A percentile compares a stretch with the other conserved stretches of the same genome.
These are phyloP conservation scores for Cariama cristata DNA, from an alignment of 2,113 vertebrate species.

Conservation along the genomic window DNA sequence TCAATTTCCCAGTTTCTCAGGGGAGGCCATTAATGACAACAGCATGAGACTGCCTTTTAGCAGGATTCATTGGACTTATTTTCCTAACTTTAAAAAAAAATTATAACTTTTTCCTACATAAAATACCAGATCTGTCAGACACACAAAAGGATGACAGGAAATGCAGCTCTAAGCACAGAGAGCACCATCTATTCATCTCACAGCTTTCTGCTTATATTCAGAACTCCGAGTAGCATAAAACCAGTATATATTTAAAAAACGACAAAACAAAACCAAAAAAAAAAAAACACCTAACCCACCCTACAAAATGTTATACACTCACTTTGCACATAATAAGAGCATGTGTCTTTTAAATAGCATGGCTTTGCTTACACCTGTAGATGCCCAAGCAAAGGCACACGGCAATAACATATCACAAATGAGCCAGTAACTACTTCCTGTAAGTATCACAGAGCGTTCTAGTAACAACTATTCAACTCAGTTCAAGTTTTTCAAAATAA, in stretches of 20 bases:
- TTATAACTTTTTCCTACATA: neutral
- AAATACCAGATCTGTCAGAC: conserved; percentile 7
- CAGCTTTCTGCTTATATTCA: neutral
- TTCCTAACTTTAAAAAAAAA: conserved; percentile 31
- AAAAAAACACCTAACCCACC: neutral
- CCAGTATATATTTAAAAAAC: neutral
- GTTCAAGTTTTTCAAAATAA: neutral
- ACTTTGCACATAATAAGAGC: neutral
- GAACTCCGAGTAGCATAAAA: neutral
- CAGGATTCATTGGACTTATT: conserved; percentile 14
- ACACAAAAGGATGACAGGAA: neutral
- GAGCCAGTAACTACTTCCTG: neutral
- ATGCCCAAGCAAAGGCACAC: neutral
- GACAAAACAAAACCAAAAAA: neutral
- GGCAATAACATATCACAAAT: neutral
- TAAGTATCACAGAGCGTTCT: neutral
- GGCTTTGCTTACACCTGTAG: neutral
- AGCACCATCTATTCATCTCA: neutral
- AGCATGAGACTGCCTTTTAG: conserved; percentile 50
- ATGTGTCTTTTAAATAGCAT: neutral
- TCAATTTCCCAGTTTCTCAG: conserved; percentile 58
- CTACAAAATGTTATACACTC: neutral
- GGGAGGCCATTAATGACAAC: conserved; percentile 56
- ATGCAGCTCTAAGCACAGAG: neutral
- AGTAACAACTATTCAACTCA: neutral